Evolutionary conservation across 2,797 vertebrate genomes (phyloP).

Genomic region (Scolopax bukidnonensis): DNA sequence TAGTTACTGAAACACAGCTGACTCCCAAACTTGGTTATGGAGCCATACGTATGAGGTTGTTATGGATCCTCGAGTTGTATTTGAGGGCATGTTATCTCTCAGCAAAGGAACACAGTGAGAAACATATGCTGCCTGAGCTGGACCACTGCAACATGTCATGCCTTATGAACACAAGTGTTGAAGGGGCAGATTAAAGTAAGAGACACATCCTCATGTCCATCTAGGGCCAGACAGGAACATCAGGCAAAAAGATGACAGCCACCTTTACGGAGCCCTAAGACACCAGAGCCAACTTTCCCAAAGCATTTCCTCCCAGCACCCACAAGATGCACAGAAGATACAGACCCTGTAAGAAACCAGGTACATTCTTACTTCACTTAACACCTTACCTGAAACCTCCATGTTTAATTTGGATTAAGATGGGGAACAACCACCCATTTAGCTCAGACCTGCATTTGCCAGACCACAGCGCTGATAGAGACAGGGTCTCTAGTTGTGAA

Average conservation of each 20-base stretch:
- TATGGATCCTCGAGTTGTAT: neutral
- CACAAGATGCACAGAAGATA: neutral
- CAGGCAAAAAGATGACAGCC: neutral
- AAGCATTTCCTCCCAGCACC: neutral
- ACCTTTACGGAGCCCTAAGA: neutral
- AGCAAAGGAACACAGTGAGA: neutral
- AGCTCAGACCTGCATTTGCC: neutral
- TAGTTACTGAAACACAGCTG: neutral
- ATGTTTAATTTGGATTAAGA: neutral
- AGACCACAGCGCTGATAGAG: neutral
- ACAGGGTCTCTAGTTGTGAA: neutral
- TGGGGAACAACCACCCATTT: neutral
- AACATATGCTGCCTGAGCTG: fast-evolving
- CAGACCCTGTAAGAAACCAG: neutral
- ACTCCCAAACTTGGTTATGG: neutral
- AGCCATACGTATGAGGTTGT: neutral
- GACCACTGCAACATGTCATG: fast-evolving
- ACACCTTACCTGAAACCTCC: neutral
- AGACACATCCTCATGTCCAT: neutral
- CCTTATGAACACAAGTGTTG: neutral
- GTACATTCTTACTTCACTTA: neutral
- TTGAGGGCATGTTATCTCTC: neutral
- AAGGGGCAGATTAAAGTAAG: neutral
- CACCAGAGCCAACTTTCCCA: neutral
- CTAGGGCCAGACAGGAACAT: neutral